Conservation (phyloP, 2,113 vertebrate species). For the Pipra filicauda region DNA sequence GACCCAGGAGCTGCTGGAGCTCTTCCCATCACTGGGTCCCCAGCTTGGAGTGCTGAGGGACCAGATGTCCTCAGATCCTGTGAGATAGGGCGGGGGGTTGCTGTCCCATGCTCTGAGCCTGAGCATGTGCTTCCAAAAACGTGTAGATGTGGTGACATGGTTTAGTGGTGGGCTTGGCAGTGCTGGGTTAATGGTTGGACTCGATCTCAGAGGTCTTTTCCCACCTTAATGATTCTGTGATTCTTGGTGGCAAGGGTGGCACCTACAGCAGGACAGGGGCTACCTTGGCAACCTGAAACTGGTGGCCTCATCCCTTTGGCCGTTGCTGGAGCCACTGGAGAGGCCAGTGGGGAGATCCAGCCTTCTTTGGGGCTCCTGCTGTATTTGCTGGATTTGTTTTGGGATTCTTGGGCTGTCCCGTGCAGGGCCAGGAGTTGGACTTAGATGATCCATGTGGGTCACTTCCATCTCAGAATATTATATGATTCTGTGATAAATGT, state of each 20-base stretch:
- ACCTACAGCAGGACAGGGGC: fast-evolving
- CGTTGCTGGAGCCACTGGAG: neutral
- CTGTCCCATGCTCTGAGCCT: neutral
- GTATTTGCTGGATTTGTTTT: neutral
- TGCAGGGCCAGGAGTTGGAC: neutral
- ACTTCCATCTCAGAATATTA: fast-evolving
- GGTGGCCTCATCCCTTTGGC: neutral
- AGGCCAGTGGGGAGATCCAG: too few relatives aligned
- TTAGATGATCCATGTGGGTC: neutral
- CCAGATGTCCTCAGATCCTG: neutral
- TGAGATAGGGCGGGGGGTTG: neutral
- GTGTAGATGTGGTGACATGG: fast-evolving
- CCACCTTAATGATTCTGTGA: neutral
- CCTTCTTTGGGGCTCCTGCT: neutral
- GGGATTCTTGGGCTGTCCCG: neutral
- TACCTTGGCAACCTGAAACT: neutral
- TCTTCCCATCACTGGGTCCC: neutral
- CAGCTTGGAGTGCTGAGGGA: neutral
- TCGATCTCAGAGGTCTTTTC: neutral
- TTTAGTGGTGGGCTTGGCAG: neutral
- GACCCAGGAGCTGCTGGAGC: neutral
- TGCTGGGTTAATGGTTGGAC: neutral
- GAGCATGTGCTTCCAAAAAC: neutral
- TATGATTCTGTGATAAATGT: neutral
- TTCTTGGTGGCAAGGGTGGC: neutral